Evolutionary conservation across 1,140 invertebrate species (phyloP).

Genomic region (Pomacea maculata): DNA sequence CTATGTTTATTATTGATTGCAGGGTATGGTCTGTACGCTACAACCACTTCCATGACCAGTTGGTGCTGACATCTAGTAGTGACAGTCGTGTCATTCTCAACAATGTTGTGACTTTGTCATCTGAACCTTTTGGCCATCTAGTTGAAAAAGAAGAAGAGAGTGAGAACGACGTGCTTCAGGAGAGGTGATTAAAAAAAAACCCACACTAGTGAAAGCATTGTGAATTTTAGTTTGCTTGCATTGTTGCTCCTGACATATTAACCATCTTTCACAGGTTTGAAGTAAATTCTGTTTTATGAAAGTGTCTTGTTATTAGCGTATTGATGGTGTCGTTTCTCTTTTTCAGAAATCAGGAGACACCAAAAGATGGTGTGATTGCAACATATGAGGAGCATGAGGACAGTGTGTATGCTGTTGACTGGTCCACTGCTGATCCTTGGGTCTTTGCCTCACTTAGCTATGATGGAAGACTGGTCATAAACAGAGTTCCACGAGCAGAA

Average conservation of each 20-base stretch:
- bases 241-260: too few species aligned
- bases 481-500: slow-evolving; percentile 88
- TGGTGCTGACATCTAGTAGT: slow-evolving; percentile 93
- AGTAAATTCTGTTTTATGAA: too few species aligned
- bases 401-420: slow-evolving; percentile 95
- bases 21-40: slow-evolving; percentile 93
- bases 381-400: slow-evolving; percentile 98
- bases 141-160: slow-evolving; percentile 69
- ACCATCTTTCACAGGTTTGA: too few species aligned
- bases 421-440: slow-evolving; percentile 97
- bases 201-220: too few species aligned
- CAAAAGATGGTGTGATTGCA: slow-evolving; percentile 81
- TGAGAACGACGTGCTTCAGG: slow-evolving; percentile 60
- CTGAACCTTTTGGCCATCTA: slow-evolving; percentile 76
- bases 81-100: slow-evolving; percentile 91
- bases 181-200: slow-evolving; percentile 19
- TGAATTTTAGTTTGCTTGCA: too few species aligned
- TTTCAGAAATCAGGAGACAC: slow-evolving; percentile 43
- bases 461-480: slow-evolving; percentile 92
- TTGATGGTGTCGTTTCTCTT: not conserved
- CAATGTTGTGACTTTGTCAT: slow-evolving; percentile 87
- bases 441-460: slow-evolving; percentile 97
- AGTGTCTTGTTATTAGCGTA: too few species aligned
- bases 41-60: slow-evolving; percentile 96
- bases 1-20: slow-evolving; percentile 36